A percentile compares a stretch with the other conserved stretches of the same genome.
These are phyloP conservation scores for Arremon aurantiirostris DNA, from an alignment of 2,797 vertebrate genomes.

Conservation along the genomic window DNA sequence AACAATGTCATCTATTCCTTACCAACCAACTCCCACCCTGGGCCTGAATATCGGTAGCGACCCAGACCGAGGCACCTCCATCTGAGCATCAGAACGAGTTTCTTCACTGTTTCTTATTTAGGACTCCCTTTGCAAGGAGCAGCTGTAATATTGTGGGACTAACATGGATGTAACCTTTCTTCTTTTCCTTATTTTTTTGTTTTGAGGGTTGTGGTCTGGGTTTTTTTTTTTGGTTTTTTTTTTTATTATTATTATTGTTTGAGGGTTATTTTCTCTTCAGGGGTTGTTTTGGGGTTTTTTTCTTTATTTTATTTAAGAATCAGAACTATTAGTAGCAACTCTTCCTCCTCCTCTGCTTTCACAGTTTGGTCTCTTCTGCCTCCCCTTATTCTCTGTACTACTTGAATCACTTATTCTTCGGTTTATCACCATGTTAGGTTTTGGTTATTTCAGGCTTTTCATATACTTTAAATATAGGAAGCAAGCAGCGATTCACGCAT, in stretches of 20 bases:
- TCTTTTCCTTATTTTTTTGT: background rate
- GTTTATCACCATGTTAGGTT: slow-evolving; percentile 51
- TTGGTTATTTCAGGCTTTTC: slow-evolving; percentile 70
- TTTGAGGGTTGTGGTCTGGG: background rate
- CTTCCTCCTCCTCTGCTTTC: slow-evolving; percentile 57
- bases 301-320: slow-evolving; percentile 60
- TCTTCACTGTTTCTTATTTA: slow-evolving; percentile 72
- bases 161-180: slow-evolving; percentile 82
- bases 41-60: slow-evolving; percentile 97
- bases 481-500: slow-evolving; percentile 39
- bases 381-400: slow-evolving; percentile 54
- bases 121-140: slow-evolving; percentile 81
- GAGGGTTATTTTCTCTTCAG: background rate
- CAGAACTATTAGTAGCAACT: slow-evolving; percentile 76
- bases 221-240: background rate
- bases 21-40: slow-evolving; percentile 94
- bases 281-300: background rate
- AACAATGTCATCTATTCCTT: slow-evolving; percentile 99
- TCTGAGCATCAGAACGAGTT: slow-evolving; percentile 79
- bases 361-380: slow-evolving; percentile 46
- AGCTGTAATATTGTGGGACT: slow-evolving; percentile 81
- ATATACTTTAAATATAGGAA: slow-evolving; percentile 71
- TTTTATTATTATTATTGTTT: background rate
- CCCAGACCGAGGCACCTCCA: slow-evolving; percentile 98
- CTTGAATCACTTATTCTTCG: slow-evolving; percentile 24